Evolutionary conservation across 2,888 invertebrate genomes (phyloP), one percentile per base, ranked within the genome.

Genomic region (Xylophagus ater): DNA sequence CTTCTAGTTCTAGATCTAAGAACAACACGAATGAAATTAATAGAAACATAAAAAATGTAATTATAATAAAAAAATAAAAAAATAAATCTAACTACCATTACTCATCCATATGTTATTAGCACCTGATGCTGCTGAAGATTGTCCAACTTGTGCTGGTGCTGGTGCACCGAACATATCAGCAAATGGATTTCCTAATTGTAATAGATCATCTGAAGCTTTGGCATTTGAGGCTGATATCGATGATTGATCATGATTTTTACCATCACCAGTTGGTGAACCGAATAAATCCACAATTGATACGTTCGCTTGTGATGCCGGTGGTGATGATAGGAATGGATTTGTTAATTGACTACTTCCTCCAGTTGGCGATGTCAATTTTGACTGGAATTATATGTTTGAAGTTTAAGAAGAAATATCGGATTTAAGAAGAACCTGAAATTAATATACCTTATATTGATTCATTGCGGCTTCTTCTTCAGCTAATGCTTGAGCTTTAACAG

Each of bases 381-480:
- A 75, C 78, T 80, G 57, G 30, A 61, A 57, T 33, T 42, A 40
- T 36, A 37, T 42, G 13, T 40, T 39, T 24, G 20, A 34, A 23
- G 31, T 30, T 34, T 13, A 1, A 26, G 10, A 36, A 24, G 7
- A 25, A 34, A 34, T 15, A 21, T 40, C 7, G 17, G 8, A n/a
- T n/a, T n/a, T 25, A 19, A 40, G 17, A 23, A 10, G 6, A 8
- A 10, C 23, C 10, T 23, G 23, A 6, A 8, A 23, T 23, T n/a
- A n/a, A 49, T 52, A 54, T 62, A 89, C 94, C 81, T 93, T 94
- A 63, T 92, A 87, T 66, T 89, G 87, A 66, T 87, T 92, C 76
- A 97, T 82, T 40, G 87, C 87, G 18, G 90, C 90, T 62, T 94
- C 93, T 62, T 98, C 97, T 59, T 97, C 94, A 19, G 94, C 94